Evolutionary conservation across 2,888 invertebrate genomes (phyloP).

Genomic region (Lamellibrachia columna): DNA sequence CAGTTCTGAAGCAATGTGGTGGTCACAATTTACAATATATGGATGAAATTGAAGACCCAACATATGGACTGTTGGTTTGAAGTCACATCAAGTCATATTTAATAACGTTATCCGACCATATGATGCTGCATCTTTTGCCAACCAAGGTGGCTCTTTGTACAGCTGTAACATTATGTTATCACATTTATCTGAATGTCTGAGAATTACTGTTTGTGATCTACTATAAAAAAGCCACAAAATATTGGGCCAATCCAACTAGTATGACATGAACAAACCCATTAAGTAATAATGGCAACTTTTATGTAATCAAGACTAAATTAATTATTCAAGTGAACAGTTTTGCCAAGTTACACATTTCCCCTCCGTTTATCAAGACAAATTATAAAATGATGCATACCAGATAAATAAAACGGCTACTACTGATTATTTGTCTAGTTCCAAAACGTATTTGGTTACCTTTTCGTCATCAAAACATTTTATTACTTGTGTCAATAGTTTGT

Average conservation of each 20-base stretch:
- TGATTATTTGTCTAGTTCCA: background rate
- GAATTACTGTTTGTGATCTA: background rate
- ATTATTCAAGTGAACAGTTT: background rate
- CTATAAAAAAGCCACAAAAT: background rate
- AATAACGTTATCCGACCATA: no score
- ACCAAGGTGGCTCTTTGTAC: background rate
- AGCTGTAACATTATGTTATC: background rate
- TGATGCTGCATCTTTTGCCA: background rate
- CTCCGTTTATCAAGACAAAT: no score
- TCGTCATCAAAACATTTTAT: background rate
- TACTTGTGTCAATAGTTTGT: background rate
- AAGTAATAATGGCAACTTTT: background rate
- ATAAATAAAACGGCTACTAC: background rate
- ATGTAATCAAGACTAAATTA: background rate
- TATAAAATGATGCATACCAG: no score
- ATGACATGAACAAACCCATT: background rate
- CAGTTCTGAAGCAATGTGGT: background rate
- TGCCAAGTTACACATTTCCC: no score
- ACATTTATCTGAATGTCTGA: background rate
- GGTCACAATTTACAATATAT: background rate
- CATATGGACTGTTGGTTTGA: background rate
- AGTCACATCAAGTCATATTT: background rate
- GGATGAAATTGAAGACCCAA: background rate
- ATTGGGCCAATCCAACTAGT: background rate
- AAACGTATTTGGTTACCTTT: background rate